Conservation (phyloP, 2,797 vertebrate genomes). For the Tenualosa thibaudeaui region DNA sequence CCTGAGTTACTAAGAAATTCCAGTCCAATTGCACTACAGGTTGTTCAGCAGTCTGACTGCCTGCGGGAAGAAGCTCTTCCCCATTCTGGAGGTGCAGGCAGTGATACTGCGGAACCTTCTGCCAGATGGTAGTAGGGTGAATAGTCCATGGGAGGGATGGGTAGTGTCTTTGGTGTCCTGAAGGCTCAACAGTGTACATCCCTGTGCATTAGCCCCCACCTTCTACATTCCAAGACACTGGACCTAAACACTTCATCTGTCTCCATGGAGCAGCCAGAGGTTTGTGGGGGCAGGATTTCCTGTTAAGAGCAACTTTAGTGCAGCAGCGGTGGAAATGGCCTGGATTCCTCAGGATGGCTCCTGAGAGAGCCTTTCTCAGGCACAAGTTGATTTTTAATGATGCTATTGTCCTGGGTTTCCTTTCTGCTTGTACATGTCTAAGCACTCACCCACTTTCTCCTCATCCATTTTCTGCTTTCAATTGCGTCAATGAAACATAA, state of each 20-base stretch:
- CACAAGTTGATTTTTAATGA: not conserved
- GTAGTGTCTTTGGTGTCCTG: no score
- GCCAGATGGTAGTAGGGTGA: no score
- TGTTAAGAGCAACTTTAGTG: not conserved
- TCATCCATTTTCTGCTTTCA: not conserved
- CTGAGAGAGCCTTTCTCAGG: not conserved
- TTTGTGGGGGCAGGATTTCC: constrained; percentile 17
- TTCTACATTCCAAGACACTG: not conserved
- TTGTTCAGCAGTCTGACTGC: no score
- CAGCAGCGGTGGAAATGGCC: constrained; percentile 7
- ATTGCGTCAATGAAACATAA: not conserved
- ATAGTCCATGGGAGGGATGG: no score
- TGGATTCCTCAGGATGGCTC: constrained; percentile 13
- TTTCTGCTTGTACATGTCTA: not conserved
- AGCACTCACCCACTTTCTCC: not conserved
- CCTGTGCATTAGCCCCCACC: constrained; percentile 1
- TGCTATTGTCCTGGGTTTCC: constrained; percentile 18
- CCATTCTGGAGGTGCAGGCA: no score
- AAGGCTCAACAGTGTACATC: constrained; percentile 2
- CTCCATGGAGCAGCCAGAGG: not conserved
- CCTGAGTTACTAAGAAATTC: no score
- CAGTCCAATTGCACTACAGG: no score
- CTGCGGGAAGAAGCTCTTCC: no score
- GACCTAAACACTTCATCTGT: not conserved
- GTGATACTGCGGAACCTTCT: no score